Percentiles rank a stretch among this genome's conserved stretches.
These are phyloP conservation scores for Nasonia giraulti DNA, from an alignment of 1,140 invertebrate species.

Conservation along the genomic window DNA sequence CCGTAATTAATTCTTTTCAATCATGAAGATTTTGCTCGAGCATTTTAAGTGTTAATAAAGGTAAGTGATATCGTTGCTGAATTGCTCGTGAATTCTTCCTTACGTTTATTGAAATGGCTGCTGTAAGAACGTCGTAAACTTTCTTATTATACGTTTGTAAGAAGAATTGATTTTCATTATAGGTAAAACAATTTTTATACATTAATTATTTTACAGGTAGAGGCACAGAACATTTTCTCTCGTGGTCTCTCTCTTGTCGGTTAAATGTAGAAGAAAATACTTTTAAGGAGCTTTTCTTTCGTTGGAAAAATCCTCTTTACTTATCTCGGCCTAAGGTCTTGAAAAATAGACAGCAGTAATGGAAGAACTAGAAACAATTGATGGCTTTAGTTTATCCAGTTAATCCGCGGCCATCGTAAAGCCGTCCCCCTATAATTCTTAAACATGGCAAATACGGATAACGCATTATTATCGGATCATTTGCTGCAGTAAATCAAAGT, in stretches of 20 bases:
- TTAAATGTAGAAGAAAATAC: too few species aligned
- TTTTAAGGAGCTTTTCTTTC: too few species aligned
- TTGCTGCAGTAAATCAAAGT: background rate
- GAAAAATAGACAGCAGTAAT: background rate
- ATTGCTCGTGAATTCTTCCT: background rate
- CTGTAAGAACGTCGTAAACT: too few species aligned
- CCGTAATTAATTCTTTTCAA: background rate
- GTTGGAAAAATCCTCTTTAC: background rate
- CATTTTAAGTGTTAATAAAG: background rate
- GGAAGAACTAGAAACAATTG: background rate
- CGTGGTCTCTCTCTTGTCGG: too few species aligned
- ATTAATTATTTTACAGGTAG: too few species aligned
- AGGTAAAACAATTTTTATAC: background rate
- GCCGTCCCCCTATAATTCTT: too few species aligned
- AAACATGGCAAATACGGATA: background rate
- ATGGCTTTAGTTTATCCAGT: background rate
- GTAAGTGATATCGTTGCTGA: background rate
- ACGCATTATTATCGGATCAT: constrained; percentile 6
- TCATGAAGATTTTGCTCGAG: background rate
- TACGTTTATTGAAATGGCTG: background rate
- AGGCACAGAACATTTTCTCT: too few species aligned
- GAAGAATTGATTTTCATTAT: background rate
- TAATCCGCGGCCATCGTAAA: background rate
- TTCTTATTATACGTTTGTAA: background rate
- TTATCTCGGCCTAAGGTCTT: too few species aligned